Evolutionary conservation across 2,797 vertebrate species (phyloP).

Genomic region (Columba guinea): DNA sequence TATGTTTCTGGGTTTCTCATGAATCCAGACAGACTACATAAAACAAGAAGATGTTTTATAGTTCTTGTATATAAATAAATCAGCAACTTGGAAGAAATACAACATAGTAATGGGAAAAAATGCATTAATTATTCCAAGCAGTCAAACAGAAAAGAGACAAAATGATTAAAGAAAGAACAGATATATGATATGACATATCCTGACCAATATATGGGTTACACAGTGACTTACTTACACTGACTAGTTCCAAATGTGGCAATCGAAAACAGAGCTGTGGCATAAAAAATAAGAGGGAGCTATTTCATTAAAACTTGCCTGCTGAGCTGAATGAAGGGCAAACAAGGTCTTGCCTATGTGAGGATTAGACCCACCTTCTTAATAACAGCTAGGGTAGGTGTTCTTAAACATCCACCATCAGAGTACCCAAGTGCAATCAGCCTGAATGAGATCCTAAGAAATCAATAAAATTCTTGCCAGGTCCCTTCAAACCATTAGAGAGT

Average conservation of each 20-base stretch:
- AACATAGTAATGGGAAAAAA: background rate
- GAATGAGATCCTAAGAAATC: constrained; percentile 63
- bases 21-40: background rate
- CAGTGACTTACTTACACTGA: background rate
- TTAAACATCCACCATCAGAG: constrained; percentile 16
- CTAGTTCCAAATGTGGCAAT: background rate
- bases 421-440: constrained; percentile 35
- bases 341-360: background rate
- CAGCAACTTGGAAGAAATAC: background rate
- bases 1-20: background rate
- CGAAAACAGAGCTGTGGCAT: background rate
- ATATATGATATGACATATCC: background rate
- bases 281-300: constrained; percentile 2
- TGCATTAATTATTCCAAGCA: background rate
- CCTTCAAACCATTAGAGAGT: constrained; percentile 30
- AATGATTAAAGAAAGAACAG: background rate
- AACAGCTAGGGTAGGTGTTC: background rate
- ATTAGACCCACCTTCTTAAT: constrained; percentile 39
- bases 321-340: constrained; percentile 45
- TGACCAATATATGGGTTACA: background rate
- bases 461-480: constrained; percentile 44
- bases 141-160: background rate
- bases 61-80: constrained; percentile 16
- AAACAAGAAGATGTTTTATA: background rate
- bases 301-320: constrained; percentile 44